Conservation (phyloP, 2,888 invertebrate species). For the Tribolium freemani region DNA sequence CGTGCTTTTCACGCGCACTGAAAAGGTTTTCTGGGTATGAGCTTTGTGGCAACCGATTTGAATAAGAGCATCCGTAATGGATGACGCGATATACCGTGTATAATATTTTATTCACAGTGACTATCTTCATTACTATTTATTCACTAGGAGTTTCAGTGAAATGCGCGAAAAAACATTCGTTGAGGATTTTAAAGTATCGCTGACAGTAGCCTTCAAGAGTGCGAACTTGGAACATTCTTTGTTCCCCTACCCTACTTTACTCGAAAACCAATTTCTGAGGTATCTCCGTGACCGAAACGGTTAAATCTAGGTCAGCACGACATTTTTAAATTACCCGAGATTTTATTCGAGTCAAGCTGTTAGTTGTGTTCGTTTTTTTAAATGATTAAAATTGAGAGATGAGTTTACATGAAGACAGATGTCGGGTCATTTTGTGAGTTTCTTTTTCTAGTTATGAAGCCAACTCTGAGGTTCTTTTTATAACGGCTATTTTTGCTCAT, state of each 20-base stretch:
- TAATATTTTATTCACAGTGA: conserved; percentile 25
- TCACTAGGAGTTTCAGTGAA: background rate
- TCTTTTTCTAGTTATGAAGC: background rate
- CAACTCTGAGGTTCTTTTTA: background rate
- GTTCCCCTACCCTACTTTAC: conserved; percentile 8
- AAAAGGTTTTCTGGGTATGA: conserved; percentile 1
- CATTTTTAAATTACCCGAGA: conserved; percentile 45
- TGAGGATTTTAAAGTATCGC: background rate
- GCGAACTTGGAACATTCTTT: background rate
- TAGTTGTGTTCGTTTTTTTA: conserved; percentile 4
- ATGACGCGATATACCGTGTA: too few relatives aligned
- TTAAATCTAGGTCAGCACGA: conserved; percentile 36
- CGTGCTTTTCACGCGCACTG: conserved; percentile 4
- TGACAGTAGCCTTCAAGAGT: background rate
- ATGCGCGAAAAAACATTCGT: background rate
- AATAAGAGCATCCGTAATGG: conserved; percentile 20
- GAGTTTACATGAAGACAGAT: background rate
- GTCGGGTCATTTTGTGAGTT: background rate
- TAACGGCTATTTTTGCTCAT: background rate
- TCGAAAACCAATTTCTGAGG: background rate
- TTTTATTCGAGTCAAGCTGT: conserved; percentile 29
- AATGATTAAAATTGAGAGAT: background rate
- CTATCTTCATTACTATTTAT: conserved; percentile 31
- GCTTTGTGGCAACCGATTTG: conserved; percentile 24
- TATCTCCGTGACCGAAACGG: conserved; percentile 19